These are phyloP conservation scores for Bhutanitis thaidina DNA, from an alignment of 2,888 invertebrate species.

Conservation along the genomic window DNA sequence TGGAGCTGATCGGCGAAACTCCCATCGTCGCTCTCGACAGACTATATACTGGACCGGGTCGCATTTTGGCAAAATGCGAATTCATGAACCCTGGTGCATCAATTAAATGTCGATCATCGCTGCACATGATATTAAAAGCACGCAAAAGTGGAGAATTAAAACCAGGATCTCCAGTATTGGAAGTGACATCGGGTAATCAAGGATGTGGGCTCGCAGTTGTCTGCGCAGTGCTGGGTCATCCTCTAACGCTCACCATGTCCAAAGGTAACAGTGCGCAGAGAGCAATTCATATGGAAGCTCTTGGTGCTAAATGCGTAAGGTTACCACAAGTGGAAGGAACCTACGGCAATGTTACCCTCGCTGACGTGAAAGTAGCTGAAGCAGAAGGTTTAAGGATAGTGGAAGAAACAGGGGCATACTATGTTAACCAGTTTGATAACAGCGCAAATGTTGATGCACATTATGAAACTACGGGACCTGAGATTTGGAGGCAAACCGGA, in stretches of 20 bases:
- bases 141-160: slow-evolving; percentile 47
- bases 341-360: slow-evolving; percentile 64
- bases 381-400: slow-evolving; percentile 49
- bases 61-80: slow-evolving; percentile 70
- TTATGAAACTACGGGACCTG: slow-evolving; percentile 66
- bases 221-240: slow-evolving; percentile 64
- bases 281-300: slow-evolving; percentile 70
- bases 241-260: slow-evolving; percentile 66
- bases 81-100: slow-evolving; percentile 73
- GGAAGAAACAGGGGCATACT: slow-evolving; percentile 55
- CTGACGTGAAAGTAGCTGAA: slow-evolving; percentile 62
- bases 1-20: slow-evolving; percentile 69
- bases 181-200: slow-evolving; percentile 70
- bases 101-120: slow-evolving; percentile 64
- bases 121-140: slow-evolving; percentile 60
- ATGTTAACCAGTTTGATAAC: slow-evolving; percentile 66
- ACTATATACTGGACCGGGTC: slow-evolving; percentile 59
- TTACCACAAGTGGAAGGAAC: slow-evolving; percentile 69
- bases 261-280: slow-evolving; percentile 66
- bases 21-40: slow-evolving; percentile 70
- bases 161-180: slow-evolving; percentile 57
- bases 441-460: slow-evolving; percentile 53
- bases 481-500: slow-evolving; percentile 71
- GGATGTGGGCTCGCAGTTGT: slow-evolving; percentile 70
- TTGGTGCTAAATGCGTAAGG: slow-evolving; percentile 62